Conservation (phyloP, 2,113 vertebrate species). For the Amblyopsis rosae region DNA sequence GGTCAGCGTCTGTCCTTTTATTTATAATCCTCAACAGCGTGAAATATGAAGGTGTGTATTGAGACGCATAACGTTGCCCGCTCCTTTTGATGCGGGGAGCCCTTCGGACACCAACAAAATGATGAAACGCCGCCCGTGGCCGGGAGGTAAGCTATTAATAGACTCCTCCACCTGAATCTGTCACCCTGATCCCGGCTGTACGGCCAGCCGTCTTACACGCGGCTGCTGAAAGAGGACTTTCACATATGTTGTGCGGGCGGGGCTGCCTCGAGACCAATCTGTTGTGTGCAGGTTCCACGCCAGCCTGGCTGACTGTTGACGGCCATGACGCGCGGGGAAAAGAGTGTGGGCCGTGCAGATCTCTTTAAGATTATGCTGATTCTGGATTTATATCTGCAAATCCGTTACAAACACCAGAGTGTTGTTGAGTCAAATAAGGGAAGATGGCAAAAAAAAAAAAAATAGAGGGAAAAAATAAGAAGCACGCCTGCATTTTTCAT, state of each 20-base stretch:
- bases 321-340: slow-evolving; percentile 10
- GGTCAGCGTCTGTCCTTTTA: slow-evolving; percentile 75
- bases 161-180: slow-evolving; percentile 83
- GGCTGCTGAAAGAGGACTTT: slow-evolving; percentile 49
- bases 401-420: slow-evolving; percentile 38
- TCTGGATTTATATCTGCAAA: slow-evolving; percentile 36
- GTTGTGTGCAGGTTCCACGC: slow-evolving; percentile 8
- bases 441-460: slow-evolving; percentile 30
- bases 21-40: slow-evolving; percentile 75
- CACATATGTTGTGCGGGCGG: slow-evolving; percentile 44
- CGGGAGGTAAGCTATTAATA: slow-evolving; percentile 83
- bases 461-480: slow-evolving; percentile 26
- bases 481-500: slow-evolving; percentile 63
- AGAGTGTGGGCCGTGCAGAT: slow-evolving; percentile 22
- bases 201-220: slow-evolving; percentile 54
- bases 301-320: slow-evolving; percentile 23
- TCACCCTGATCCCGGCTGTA: slow-evolving; percentile 73
- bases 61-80: slow-evolving; percentile 72
- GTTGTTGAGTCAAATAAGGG: slow-evolving; percentile 57
- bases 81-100: slow-evolving; percentile 72
- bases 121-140: slow-evolving; percentile 79
- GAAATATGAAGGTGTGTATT: slow-evolving; percentile 78
- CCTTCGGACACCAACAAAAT: slow-evolving; percentile 77
- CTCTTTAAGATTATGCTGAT: slow-evolving; percentile 46
- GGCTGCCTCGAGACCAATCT: slow-evolving; percentile 21